Percentiles rank a stretch among this genome's conserved stretches.
These are phyloP conservation scores for Perca fluviatilis DNA, from an alignment of 2,113 vertebrate genomes.

Conservation along the genomic window DNA sequence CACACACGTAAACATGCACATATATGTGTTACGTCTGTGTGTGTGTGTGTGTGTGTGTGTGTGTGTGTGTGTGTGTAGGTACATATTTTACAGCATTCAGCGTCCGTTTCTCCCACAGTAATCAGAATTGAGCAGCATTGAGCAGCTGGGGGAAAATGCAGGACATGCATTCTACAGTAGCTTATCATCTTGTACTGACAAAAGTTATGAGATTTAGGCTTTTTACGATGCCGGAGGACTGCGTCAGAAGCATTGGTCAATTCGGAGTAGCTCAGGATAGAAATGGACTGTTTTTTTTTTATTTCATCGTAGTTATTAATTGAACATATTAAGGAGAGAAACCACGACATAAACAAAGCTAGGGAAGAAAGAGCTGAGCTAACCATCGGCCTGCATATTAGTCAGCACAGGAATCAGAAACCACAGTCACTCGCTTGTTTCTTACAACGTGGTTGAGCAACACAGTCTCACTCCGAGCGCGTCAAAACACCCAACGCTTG, in stretches of 20 bases:
- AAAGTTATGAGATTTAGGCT: constrained; percentile 31
- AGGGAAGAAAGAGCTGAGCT: constrained; percentile 18
- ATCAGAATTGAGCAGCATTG: constrained; percentile 25
- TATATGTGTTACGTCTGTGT: too few species aligned
- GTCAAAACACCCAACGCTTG: too few species aligned
- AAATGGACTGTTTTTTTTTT: neutral
- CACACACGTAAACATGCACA: too few species aligned
- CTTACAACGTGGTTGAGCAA: too few species aligned
- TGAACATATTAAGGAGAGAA: neutral
- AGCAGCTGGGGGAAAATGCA: constrained; percentile 43
- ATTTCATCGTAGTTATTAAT: constrained; percentile 34
- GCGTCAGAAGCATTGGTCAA: constrained; percentile 2
- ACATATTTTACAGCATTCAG: constrained; percentile 41
- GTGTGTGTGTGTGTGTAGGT: too few species aligned
- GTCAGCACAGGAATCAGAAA: too few species aligned
- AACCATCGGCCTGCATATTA: neutral
- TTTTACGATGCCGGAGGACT: constrained; percentile 5
- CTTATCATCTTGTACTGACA: constrained; percentile 50
- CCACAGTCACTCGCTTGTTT: too few species aligned
- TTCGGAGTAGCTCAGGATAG: neutral
- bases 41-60: too few species aligned
- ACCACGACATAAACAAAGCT: neutral
- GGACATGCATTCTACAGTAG: constrained; percentile 37
- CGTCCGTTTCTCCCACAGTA: constrained; percentile 31
- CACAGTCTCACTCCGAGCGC: too few species aligned